These are phyloP conservation scores for Sitta carolinensis DNA, from an alignment of 2,797 vertebrate species.

Conservation along the genomic window DNA sequence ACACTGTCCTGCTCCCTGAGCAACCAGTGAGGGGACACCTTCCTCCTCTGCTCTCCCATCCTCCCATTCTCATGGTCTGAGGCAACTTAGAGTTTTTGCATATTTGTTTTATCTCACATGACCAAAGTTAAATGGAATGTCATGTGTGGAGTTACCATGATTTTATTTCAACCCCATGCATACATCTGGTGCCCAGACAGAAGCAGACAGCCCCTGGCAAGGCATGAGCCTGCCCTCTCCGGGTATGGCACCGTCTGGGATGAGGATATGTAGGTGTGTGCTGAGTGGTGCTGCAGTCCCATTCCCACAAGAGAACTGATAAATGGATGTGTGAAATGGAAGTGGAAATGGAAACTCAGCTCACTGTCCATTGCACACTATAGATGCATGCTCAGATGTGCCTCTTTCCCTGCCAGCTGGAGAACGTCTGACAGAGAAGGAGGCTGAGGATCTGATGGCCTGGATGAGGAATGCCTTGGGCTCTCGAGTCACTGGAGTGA, in stretches of 20 bases:
- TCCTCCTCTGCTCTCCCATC: background rate
- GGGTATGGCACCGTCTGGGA: fast-evolving
- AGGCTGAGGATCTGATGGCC: constrained; percentile 87
- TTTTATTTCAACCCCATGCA: background rate
- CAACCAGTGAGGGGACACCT: background rate
- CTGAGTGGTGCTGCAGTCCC: background rate
- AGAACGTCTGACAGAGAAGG: constrained; percentile 84
- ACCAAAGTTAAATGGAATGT: background rate
- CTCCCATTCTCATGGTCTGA: background rate
- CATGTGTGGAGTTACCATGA: background rate
- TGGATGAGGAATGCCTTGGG: constrained; percentile 94
- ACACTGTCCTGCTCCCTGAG: background rate
- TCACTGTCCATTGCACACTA: background rate
- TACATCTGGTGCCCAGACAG: background rate
- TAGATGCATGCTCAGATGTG: background rate
- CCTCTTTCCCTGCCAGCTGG: constrained; percentile 69
- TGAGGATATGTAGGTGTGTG: background rate
- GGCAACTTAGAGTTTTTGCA: background rate
- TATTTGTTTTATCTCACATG: background rate
- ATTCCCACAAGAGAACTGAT: background rate
- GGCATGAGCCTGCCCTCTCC: background rate
- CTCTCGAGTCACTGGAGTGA: constrained; percentile 84
- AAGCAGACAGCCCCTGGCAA: background rate
- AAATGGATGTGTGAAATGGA: background rate
- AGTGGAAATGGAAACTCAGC: background rate